Evolutionary conservation across 1,140 invertebrate species (phyloP), one percentile per base, ranked within the genome.

Genomic region (Cydia splendana): DNA sequence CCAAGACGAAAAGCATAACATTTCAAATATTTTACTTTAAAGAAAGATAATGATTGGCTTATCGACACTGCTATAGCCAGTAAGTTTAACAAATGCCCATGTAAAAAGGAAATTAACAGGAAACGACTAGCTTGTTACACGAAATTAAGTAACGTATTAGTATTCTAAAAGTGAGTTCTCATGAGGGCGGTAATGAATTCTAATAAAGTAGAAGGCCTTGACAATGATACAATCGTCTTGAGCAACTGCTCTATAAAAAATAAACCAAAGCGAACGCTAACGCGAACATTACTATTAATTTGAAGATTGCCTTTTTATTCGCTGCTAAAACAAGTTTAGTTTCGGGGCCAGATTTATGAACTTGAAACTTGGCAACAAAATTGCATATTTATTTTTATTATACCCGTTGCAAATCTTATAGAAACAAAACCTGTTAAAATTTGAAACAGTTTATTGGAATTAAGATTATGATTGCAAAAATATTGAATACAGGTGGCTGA

Each of bases 161-260:
- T 85, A 90, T 88, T 85, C 87, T 77, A 84, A 87, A 86, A 82
- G 84, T 84, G 84, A 84, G 80, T 85, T 84, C 81, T 82, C 82
- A 82, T 82, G 87, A 88, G 86, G 85, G 86, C 86, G 85, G 86
- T 84, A 85, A 87, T 88, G 87, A 90, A 90, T 90, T 90, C 82
- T 84, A 88, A 91, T 88, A 85, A 87, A 88, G 78, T 81, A 82
- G 87, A 88, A 90, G 88, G 78, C 88, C 88, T 91, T 91, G 90
- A 87, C 85, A 91, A 84, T 91, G 87, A 90, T 87, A 88, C 85
- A 86, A 87, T 86, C 85, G 79, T 84, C 78, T 87, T 82, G 81
- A 78, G 82, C 80, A 84, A 83, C 77, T 67, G 80, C 81, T 80
- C 77, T 81, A 82, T 82, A 84, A 85, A 84, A 80, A 84, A 82